Base-by-base conservation (phyloP, 1,140 invertebrate species). In the Mylabris phalerata region DNA sequence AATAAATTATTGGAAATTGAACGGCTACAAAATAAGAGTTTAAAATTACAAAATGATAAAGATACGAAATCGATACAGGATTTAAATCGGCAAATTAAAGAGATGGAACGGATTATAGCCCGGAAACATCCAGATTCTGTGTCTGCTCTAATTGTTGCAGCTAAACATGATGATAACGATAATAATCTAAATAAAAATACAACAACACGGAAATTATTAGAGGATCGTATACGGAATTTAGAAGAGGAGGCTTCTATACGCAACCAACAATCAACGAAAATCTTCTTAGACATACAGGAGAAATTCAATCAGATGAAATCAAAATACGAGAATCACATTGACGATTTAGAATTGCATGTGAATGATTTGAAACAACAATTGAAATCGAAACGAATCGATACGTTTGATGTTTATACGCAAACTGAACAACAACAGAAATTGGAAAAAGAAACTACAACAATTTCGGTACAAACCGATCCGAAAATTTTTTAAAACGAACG, bases 81-180 rank as follows among this genome's bases (percentile, higher is more conserved):
- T 75, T 71, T 90, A 44, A 86, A 86, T 66, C 75, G 87, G n/a
- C 87, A 89, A 71, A 84, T 88, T 3, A 85, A 86, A 47, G 87
- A 90, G 74, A 88, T 90, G 86, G 87, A 90, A 64, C 76, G 85
- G 60, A 89, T 89, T 57, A 77, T 90, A 2, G 84, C 82, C 65
- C 77, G 85, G 55, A 88, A 88, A 70, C 86, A 89, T 77, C 87
- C 87, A 0, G 86, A 90, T 70, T 88, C 86, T 0, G 85, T 89
- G 0, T 88, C 87, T 0, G 87, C 86, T 4, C 73, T 89, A 9
- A 86, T 89, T 63, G 82, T 79, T 65, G 80, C 74, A 25, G 79
- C 77, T 58, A 88, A 82, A 71, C 80, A 69, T 47, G 75, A 78
- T 72, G 77, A 63, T 3, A 56, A 64, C 65, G 79, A 71, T 68